Conservation (phyloP, 2,888 invertebrate species). For the Caenorhabditis uteleia region DNA sequence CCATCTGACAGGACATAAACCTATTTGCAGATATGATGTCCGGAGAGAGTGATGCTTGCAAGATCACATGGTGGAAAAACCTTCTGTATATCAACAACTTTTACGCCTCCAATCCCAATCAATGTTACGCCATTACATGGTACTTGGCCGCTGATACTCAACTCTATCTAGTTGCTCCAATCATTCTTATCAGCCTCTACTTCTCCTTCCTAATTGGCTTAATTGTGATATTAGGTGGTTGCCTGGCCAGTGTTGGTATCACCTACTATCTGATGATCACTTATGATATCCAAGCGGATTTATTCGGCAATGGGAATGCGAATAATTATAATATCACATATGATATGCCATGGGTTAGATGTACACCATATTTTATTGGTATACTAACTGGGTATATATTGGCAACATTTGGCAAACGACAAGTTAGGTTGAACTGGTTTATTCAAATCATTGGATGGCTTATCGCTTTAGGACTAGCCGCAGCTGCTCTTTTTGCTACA, state of each 20-base stretch:
- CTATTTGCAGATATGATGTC: background rate
- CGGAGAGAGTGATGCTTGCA: constrained; percentile 25
- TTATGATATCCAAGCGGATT: background rate
- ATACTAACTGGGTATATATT: constrained; percentile 70
- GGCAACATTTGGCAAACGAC: constrained; percentile 47
- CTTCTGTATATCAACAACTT: constrained; percentile 49
- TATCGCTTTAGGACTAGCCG: constrained; percentile 19
- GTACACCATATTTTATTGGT: constrained; percentile 70
- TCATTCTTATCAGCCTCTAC: constrained; percentile 34
- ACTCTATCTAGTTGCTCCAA: constrained; percentile 36
- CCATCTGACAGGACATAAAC: no score
- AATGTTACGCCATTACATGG: constrained; percentile 38
- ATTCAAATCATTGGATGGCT: constrained; percentile 9
- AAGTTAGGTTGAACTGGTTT: constrained; percentile 23
- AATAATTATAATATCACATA: constrained; percentile 60
- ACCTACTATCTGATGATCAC: no score
- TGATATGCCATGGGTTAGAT: constrained; percentile 70
- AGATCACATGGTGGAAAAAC: constrained; percentile 38
- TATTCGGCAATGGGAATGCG: background rate
- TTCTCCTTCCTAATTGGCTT: constrained; percentile 16
- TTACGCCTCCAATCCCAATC: background rate
- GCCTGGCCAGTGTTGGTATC: constrained; percentile 20
- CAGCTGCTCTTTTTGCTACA: constrained; percentile 41
- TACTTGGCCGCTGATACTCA: constrained; percentile 44
- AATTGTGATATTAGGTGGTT: constrained; percentile 6